A percentile compares a stretch with the other conserved stretches of the same genome.
Conservation (phyloP, 1,140 invertebrate genomes). For the Aphis craccivora region DNA sequence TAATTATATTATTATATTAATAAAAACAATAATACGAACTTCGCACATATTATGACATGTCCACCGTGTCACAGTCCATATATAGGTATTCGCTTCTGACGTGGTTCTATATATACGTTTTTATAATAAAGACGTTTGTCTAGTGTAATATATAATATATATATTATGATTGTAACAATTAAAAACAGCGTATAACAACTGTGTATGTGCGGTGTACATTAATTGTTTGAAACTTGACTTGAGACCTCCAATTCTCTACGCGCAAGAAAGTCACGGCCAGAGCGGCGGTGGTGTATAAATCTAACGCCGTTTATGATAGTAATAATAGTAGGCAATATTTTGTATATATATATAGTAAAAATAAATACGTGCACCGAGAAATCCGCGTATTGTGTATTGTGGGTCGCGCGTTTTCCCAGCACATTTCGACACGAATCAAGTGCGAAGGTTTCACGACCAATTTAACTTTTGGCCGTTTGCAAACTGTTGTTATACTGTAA, state of each 20-base stretch:
- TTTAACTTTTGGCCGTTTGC: constrained; percentile 14
- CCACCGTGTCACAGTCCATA: too few species aligned
- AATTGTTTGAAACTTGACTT: neutral
- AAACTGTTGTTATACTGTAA: neutral
- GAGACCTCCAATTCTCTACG: neutral
- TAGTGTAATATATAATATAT: too few species aligned
- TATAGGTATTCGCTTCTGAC: too few species aligned
- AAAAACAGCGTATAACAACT: neutral
- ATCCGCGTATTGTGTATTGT: neutral
- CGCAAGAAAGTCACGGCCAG: constrained; percentile 9
- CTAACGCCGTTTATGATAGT: neutral
- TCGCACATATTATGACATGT: too few species aligned
- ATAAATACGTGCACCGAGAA: neutral
- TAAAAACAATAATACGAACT: neutral
- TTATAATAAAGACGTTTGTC: neutral
- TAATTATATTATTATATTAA: neutral
- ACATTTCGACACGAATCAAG: constrained; percentile 14
- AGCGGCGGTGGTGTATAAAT: neutral
- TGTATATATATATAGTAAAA: neutral
- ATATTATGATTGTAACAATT: neutral
- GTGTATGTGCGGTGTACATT: neutral
- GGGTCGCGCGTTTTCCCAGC: neutral
- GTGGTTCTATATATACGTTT: neutral
- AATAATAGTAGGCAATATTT: neutral
- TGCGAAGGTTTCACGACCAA: constrained; percentile 6